Percentiles rank a stretch among this genome's conserved stretches.
phyloP scores from a whole-genome alignment of 1,140 invertebrate species.

The Conopomorpha cramerella region DNA sequence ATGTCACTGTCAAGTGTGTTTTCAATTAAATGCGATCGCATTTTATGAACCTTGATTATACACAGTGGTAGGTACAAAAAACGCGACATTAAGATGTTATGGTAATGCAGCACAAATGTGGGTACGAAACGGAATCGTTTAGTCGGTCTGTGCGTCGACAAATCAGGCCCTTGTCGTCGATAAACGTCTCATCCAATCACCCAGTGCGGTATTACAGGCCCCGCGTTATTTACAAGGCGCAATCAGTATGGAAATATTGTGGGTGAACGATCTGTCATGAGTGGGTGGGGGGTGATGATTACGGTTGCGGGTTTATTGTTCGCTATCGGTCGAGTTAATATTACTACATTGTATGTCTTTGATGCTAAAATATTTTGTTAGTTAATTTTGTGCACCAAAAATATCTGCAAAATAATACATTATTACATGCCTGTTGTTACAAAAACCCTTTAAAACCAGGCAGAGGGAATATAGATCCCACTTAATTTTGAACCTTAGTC shows the following conservation, averaged over 20 bases:
- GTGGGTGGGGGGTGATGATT: constrained; percentile 28
- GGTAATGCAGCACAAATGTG: constrained; percentile 19
- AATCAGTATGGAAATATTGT: constrained; percentile 52
- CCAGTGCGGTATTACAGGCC: constrained; percentile 19
- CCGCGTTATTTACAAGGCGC: constrained; percentile 28
- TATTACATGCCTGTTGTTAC: too few species aligned
- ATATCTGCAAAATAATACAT: background rate
- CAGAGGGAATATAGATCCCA: too few species aligned
- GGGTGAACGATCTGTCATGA: constrained; percentile 44
- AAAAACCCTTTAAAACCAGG: too few species aligned
- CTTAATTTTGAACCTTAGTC: too few species aligned
- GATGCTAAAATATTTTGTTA: background rate
- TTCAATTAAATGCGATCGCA: background rate
- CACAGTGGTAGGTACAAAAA: too few species aligned
- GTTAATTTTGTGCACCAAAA: background rate
- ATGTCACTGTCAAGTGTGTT: background rate
- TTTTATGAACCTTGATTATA: too few species aligned
- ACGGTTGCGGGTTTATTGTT: background rate
- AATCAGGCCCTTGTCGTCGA: constrained; percentile 28
- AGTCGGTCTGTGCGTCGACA: constrained; percentile 16
- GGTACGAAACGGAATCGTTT: constrained; percentile 18
- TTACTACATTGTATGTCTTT: background rate
- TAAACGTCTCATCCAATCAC: constrained; percentile 29
- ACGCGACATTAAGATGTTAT: constrained; percentile 14
- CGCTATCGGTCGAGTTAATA: background rate